phyloP scores from a whole-genome alignment of 2,797 vertebrate species.

The Thripadectes ignobilis region DNA sequence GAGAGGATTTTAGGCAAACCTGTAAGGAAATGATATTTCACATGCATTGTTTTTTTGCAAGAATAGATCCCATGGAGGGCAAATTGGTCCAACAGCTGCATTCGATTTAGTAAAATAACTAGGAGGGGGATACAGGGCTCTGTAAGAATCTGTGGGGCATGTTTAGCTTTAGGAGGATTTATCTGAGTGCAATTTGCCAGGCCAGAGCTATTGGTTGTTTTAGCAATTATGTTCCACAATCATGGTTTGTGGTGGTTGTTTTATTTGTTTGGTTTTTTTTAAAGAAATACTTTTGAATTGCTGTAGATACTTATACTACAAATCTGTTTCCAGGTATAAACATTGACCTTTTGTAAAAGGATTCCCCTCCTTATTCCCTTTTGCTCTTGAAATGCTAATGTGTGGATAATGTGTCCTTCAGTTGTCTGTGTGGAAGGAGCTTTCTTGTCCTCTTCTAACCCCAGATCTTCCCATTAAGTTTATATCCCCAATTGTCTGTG shows the following conservation, averaged over 20 bases:
- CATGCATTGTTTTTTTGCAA: slow-evolving; percentile 70
- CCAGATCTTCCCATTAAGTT: slow-evolving; percentile 55
- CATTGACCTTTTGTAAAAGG: slow-evolving; percentile 8
- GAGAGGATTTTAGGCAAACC: slow-evolving; percentile 76
- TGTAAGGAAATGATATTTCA: slow-evolving; percentile 74
- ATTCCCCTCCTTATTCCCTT: slow-evolving; percentile 23
- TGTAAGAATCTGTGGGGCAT: slow-evolving; percentile 64
- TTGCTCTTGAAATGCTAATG: slow-evolving; percentile 55
- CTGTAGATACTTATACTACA: slow-evolving; percentile 6
- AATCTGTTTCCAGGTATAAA: slow-evolving; percentile 49
- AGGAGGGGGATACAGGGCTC: slow-evolving; percentile 50
- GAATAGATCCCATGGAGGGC: slow-evolving; percentile 64
- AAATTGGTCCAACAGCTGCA: slow-evolving; percentile 75
- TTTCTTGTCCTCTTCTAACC: slow-evolving; percentile 59
- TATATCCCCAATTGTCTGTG: slow-evolving; percentile 42
- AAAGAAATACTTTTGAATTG: slow-evolving; percentile 36
- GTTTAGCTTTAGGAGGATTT: slow-evolving; percentile 72
- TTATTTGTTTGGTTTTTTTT: background rate
- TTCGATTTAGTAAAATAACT: slow-evolving; percentile 77
- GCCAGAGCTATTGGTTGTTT: slow-evolving; percentile 43
- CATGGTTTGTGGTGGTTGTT: background rate
- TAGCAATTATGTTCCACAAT: slow-evolving; percentile 10
- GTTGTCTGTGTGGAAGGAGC: background rate
- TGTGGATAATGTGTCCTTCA: slow-evolving; percentile 28
- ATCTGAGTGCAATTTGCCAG: slow-evolving; percentile 61